These are phyloP conservation scores for Alouatta palliata DNA, from an alignment of 2,113 vertebrate genomes.

Conservation along the genomic window DNA sequence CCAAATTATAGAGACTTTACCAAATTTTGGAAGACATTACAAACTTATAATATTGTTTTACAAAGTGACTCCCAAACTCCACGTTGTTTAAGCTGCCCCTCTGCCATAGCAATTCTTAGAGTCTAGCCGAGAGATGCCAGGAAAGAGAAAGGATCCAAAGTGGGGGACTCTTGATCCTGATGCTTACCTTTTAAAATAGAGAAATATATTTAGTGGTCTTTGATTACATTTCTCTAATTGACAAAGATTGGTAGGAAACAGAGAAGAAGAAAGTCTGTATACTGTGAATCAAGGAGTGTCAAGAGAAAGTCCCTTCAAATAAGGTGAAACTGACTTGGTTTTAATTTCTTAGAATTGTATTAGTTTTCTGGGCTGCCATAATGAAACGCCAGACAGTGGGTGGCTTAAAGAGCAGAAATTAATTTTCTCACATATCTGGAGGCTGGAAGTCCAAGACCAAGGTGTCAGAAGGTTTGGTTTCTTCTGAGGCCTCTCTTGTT, in stretches of 20 bases:
- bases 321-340: background rate
- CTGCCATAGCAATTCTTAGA: background rate
- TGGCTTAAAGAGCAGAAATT: background rate
- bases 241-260: background rate
- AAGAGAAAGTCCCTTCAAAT: background rate
- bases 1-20: background rate
- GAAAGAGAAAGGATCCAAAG: background rate
- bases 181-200: background rate
- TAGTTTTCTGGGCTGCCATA: background rate
- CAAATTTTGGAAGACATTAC: background rate
- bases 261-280: background rate
- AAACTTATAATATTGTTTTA: background rate
- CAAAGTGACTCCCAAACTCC: background rate
- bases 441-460: background rate
- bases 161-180: background rate
- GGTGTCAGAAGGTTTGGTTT: background rate
- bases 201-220: background rate
- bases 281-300: background rate
- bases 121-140: background rate
- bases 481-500: background rate
- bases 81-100: background rate
- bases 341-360: conserved; percentile 22
- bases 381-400: background rate
- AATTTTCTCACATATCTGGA: background rate
- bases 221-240: background rate